Evolutionary conservation across 2,888 invertebrate species (phyloP), one percentile per base, ranked within the genome.

Genomic region (Gymnosoma rotundatum): DNA sequence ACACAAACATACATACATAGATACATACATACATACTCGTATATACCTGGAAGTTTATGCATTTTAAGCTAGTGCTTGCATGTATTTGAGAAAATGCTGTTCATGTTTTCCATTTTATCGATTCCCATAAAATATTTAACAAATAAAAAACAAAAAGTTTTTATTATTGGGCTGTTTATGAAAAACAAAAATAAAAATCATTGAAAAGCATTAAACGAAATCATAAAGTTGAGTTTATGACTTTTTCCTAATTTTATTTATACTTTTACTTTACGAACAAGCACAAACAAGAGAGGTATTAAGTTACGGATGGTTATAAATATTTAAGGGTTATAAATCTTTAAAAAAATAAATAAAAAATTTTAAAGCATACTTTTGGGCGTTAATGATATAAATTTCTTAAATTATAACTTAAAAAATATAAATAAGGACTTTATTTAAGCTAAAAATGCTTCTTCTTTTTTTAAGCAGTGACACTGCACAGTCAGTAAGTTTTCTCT

Each of bases 141-240:
- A 72, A 66, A 50, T 42, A 81, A 36, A 1, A 69, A 48, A 60
- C 8, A 70, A 67, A 32, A 60, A 52, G 18, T 63, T 38, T 75
- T 70, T 18, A 18, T 38, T 38, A 21, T 25, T 80, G 61, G 56
- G 1, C 45, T 67, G 60, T 61, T 54, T 69, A 45, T 48, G 36
- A 18, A 50, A 52, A 38, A 38, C 1, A 38, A 38, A 38, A 2
- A 42, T 0, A 2, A 69, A 66, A 18, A 60, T 52, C 66, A 80
- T 69, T 69, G 48, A 69, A 69, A 70, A 50, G 56, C 69, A 81
- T 81, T 67, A 75, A 81, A 75, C 16, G 18, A 63, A 63, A 79
- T 52, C 60, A 70, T 74, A 75, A 75, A 70, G 75, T 81, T 75
- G 38, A 74, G 61, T 75, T 81, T 81, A 69, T 75, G 70, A 58